Percentiles rank a stretch among this genome's conserved stretches.
Evolutionary conservation across 2,113 vertebrate species (phyloP).

Genomic region (Hippocampus mohnikei): DNA sequence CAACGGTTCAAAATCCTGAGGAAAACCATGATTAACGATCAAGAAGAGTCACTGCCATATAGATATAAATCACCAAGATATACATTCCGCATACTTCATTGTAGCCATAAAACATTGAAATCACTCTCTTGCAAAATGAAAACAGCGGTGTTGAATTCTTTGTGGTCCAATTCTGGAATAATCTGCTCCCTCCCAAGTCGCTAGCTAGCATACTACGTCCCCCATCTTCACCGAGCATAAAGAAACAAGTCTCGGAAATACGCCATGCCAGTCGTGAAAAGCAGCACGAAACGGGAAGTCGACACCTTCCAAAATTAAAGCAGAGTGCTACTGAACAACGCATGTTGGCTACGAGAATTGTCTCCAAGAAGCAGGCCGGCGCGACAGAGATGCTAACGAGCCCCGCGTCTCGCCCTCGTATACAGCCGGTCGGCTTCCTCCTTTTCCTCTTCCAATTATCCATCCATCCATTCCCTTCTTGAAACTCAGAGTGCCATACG

Average conservation of each 20-base stretch:
- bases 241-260: neutral
- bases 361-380: constrained; percentile 45
- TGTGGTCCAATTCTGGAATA: too few relatives aligned
- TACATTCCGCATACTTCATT: neutral
- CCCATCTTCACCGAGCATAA: neutral
- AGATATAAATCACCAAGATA: neutral
- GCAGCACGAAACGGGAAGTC: neutral
- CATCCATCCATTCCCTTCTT: constrained; percentile 38
- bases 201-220: neutral
- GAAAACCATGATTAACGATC: neutral
- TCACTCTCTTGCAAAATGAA: neutral
- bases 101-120: neutral
- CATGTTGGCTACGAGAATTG: constrained; percentile 36
- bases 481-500: constrained; percentile 64
- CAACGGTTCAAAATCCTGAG: neutral
- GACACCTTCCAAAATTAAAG: neutral
- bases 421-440: constrained; percentile 69
- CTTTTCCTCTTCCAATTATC: constrained; percentile 23
- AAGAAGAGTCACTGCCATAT: neutral
- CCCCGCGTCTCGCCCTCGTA: constrained; percentile 67
- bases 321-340: constrained; percentile 35
- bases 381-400: constrained; percentile 73
- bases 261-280: neutral
- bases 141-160: neutral
- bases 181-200: neutral